Percentiles rank a stretch among this genome's conserved stretches.
Conservation (phyloP, 2,113 vertebrate species). For the Ascaphus truei region DNA sequence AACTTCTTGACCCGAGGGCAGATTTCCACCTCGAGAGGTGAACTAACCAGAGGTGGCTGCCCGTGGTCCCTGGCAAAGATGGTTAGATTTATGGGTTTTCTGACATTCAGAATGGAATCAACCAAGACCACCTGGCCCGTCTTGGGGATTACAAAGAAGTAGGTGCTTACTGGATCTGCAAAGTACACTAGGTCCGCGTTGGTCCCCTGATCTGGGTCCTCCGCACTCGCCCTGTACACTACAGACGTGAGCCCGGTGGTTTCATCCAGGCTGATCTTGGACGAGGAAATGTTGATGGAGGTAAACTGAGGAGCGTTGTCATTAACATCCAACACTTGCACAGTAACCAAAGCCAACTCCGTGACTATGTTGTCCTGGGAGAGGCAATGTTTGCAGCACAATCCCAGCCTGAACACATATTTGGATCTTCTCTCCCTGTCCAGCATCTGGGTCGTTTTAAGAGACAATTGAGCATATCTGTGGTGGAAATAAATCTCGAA, state of each 20-base stretch:
- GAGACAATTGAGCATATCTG: constrained; percentile 65
- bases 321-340: constrained; percentile 81
- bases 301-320: constrained; percentile 75
- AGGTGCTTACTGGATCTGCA: constrained; percentile 65
- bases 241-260: constrained; percentile 69
- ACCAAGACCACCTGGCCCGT: constrained; percentile 78
- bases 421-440: constrained; percentile 71
- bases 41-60: constrained; percentile 70
- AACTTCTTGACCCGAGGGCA: constrained; percentile 57
- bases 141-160: constrained; percentile 82
- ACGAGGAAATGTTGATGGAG: constrained; percentile 42
- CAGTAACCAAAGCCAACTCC: constrained; percentile 66
- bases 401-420: constrained; percentile 65
- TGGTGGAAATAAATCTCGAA: constrained; percentile 75
- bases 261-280: constrained; percentile 68
- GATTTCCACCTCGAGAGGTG: constrained; percentile 63
- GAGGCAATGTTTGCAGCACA: constrained; percentile 63
- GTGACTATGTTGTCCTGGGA: constrained; percentile 38
- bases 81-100: constrained; percentile 62
- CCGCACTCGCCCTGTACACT: constrained; percentile 67
- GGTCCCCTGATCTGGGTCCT: constrained; percentile 72
- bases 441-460: constrained; percentile 68
- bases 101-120: constrained; percentile 75
- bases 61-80: constrained; percentile 79
- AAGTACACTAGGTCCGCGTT: constrained; percentile 82